A percentile compares a stretch with the other conserved stretches of the same genome.
Conservation (phyloP, 2,888 invertebrate species). For the Macrophya alboannulata region DNA sequence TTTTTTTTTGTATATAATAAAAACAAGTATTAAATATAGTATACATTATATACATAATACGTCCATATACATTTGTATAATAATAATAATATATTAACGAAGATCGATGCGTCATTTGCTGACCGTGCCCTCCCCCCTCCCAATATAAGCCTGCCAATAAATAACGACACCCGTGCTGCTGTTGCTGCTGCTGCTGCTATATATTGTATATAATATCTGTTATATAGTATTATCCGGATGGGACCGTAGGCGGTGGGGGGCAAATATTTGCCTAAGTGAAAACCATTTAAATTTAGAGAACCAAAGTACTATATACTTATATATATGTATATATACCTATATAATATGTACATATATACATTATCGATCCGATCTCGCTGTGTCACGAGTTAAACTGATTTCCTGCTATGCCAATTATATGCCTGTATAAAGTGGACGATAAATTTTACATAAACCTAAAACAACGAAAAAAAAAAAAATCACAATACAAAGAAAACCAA, state of each 20-base stretch:
- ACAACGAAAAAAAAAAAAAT: too few species aligned
- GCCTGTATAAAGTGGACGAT: too few species aligned
- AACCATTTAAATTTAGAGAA: constrained; percentile 23
- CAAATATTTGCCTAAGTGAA: constrained; percentile 33
- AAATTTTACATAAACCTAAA: too few species aligned
- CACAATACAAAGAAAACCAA: too few species aligned
- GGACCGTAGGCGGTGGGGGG: background rate
- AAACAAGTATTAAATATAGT: too few species aligned
- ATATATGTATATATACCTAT: background rate
- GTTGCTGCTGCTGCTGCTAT: background rate
- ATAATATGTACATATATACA: background rate
- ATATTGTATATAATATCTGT: background rate
- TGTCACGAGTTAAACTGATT: too few species aligned
- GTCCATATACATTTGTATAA: too few species aligned
- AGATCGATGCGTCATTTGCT: background rate
- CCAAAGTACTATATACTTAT: background rate
- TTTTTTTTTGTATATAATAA: too few species aligned
- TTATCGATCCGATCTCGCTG: background rate
- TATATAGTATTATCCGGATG: constrained; percentile 9
- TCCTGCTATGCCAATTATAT: too few species aligned
- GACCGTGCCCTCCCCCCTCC: background rate
- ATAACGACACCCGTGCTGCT: background rate
- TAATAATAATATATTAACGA: background rate
- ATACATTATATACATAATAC: too few species aligned
- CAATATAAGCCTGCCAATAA: constrained; percentile 22